Evolutionary conservation across 2,113 vertebrate species (phyloP).

Genomic region (Passerina amoena): DNA sequence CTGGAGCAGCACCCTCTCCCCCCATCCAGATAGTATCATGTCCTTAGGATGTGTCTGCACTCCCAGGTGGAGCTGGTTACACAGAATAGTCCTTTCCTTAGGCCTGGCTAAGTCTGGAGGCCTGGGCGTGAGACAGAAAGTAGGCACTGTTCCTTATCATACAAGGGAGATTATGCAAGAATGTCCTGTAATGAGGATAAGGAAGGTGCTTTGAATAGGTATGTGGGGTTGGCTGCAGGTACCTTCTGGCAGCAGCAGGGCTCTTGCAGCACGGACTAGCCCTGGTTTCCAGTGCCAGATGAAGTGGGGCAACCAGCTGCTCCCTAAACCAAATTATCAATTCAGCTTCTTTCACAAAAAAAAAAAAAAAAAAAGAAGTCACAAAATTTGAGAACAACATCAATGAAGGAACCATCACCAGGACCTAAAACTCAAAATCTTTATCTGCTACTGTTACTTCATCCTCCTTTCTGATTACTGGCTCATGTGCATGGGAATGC

Average conservation of each 20-base stretch:
- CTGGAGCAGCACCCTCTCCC: background rate
- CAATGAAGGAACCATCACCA: background rate
- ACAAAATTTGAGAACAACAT: background rate
- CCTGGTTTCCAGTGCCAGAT: background rate
- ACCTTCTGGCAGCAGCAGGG: background rate
- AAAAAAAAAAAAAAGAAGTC: too few relatives aligned
- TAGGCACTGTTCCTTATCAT: conserved; percentile 22
- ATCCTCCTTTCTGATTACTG: background rate
- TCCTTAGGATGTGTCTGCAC: conserved; percentile 33
- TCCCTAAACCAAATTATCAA: background rate
- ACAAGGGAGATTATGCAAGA: conserved; percentile 20
- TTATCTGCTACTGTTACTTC: background rate
- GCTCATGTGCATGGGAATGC: background rate
- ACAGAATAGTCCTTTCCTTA: conserved; percentile 18
- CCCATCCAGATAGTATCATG: background rate
- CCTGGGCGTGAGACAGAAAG: conserved; percentile 32
- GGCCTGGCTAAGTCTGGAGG: conserved; percentile 26
- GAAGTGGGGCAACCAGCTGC: background rate
- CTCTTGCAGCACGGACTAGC: background rate
- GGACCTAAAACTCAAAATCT: background rate
- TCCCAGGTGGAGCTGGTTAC: conserved; percentile 12
- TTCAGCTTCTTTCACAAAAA: background rate
- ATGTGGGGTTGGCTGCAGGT: conserved; percentile 12
- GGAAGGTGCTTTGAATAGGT: background rate
- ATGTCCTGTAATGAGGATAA: conserved; percentile 22